Evolutionary conservation across 2,797 vertebrate genomes (phyloP).

Genomic region (Gobio occitaniae): DNA sequence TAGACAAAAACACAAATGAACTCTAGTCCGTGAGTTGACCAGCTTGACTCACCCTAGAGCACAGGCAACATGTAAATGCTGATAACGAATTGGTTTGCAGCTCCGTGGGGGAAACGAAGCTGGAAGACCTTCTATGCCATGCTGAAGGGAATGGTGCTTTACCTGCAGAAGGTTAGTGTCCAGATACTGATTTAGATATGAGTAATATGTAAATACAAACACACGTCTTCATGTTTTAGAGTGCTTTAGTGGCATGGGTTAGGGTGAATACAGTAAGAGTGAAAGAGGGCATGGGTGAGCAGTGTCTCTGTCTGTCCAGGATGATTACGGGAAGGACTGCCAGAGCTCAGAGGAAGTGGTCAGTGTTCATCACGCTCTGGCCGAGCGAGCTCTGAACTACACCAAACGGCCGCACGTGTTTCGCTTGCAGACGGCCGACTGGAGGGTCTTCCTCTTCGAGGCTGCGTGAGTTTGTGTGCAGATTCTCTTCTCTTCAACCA

Average conservation of each 20-base stretch:
- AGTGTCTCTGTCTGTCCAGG: conserved; percentile 61
- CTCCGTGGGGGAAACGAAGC: conserved; percentile 90
- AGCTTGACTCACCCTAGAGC: background rate
- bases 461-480: conserved; percentile 72
- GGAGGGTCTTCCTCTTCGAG: conserved; percentile 86
- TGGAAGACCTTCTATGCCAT: conserved; percentile 91
- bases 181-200: background rate
- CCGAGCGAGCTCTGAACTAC: conserved; percentile 83
- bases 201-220: background rate
- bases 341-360: conserved; percentile 84
- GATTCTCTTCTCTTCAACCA: background rate
- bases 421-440: conserved; percentile 90
- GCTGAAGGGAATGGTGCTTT: conserved; percentile 89
- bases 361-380: conserved; percentile 90
- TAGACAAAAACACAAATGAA: background rate
- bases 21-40: background rate
- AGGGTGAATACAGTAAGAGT: background rate
- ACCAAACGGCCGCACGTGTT: conserved; percentile 91
- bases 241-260: background rate
- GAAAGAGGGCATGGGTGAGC: background rate
- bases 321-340: conserved; percentile 75
- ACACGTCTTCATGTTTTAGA: background rate
- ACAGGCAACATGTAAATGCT: background rate
- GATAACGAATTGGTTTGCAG: conserved; percentile 68
- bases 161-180: conserved; percentile 87